Percentiles rank a stretch among this genome's conserved stretches.
phyloP scores from a whole-genome alignment of 2,888 invertebrate genomes.

The Spatulosminthurus flaviceps region DNA sequence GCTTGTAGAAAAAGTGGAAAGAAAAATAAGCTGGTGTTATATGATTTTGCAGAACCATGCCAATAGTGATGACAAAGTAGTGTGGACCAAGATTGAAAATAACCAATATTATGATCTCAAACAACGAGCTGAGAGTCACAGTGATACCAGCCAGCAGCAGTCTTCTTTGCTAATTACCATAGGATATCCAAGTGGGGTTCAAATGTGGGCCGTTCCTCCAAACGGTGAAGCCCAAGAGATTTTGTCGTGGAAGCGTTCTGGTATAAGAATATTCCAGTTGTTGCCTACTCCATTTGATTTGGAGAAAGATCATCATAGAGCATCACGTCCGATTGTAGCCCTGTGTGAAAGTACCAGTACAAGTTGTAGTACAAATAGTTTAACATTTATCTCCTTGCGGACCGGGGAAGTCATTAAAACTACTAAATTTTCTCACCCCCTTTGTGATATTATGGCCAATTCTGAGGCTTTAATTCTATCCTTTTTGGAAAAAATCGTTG shows the following conservation, averaged over 20 bases:
- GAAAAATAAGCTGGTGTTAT: no score
- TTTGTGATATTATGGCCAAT: conserved; percentile 89
- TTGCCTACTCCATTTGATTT: conserved; percentile 78
- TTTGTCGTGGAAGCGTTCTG: conserved; percentile 91
- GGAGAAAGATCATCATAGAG: conserved; percentile 76
- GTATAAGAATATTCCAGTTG: conserved; percentile 82
- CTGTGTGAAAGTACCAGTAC: conserved; percentile 75
- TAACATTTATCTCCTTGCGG: conserved; percentile 82
- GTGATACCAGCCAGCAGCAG: conserved; percentile 72
- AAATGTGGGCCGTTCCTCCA: conserved; percentile 86
- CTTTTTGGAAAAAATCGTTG: conserved; percentile 88
- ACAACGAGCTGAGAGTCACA: conserved; percentile 71
- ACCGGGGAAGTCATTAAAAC: conserved; percentile 86
- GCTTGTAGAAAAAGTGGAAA: no score
- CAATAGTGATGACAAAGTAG: conserved; percentile 72
- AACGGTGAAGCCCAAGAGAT: conserved; percentile 95
- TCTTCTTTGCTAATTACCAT: conserved; percentile 84
- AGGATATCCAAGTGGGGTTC: conserved; percentile 87
- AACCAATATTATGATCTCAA: conserved; percentile 79
- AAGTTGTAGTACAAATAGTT: conserved; percentile 54
- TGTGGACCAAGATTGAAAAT: conserved; percentile 89
- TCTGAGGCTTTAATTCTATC: conserved; percentile 86
- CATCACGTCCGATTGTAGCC: conserved; percentile 87
- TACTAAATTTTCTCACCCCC: conserved; percentile 90
- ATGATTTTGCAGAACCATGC: no score